Evolutionary conservation across 2,888 invertebrate genomes (phyloP).

Genomic region (Conchocele bisecta): DNA sequence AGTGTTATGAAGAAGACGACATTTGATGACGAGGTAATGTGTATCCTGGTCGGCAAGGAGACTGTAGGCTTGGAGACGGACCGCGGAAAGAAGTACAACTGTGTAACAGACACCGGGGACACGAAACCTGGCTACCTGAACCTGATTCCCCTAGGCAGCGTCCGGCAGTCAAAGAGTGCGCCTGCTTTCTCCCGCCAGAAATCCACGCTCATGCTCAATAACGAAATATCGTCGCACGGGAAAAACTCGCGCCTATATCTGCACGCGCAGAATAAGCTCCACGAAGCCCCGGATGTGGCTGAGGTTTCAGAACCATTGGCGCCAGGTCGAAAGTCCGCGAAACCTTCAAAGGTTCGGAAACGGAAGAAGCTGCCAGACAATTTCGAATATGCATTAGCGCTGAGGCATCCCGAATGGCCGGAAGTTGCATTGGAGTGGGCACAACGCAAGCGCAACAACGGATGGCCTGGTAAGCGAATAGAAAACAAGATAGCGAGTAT

Average conservation of each 20-base stretch:
- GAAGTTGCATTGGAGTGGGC: conserved; percentile 57
- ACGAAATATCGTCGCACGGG: conserved; percentile 48
- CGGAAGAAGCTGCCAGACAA: conserved; percentile 49
- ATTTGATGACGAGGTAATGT: conserved; percentile 48
- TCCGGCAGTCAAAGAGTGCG: conserved; percentile 38
- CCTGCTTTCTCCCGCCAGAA: conserved; percentile 49
- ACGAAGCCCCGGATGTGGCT: conserved; percentile 40
- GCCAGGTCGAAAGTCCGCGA: conserved; percentile 38
- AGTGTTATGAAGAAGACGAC: conserved; percentile 41
- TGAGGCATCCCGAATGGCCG: conserved; percentile 64
- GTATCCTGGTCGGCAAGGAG: conserved; percentile 57
- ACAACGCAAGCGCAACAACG: conserved; percentile 54
- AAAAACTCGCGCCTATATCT: conserved; percentile 48
- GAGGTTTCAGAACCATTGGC: conserved; percentile 51
- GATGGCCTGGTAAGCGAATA: conserved; percentile 61
- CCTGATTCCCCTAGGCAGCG: conserved; percentile 28
- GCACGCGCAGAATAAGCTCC: conserved; percentile 36
- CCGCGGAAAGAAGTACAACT: conserved; percentile 23
- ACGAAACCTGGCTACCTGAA: conserved; percentile 51
- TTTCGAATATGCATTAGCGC: conserved; percentile 58
- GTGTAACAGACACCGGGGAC: conserved; percentile 23
- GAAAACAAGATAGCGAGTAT: conserved; percentile 56
- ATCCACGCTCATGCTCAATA: conserved; percentile 45
- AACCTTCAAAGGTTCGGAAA: conserved; percentile 24
- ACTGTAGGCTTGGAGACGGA: conserved; percentile 42